A percentile compares a stretch with the other conserved stretches of the same genome.
Evolutionary conservation across 2,888 invertebrate genomes (phyloP).

Genomic region (Caenorhabditis sp.): DNA sequence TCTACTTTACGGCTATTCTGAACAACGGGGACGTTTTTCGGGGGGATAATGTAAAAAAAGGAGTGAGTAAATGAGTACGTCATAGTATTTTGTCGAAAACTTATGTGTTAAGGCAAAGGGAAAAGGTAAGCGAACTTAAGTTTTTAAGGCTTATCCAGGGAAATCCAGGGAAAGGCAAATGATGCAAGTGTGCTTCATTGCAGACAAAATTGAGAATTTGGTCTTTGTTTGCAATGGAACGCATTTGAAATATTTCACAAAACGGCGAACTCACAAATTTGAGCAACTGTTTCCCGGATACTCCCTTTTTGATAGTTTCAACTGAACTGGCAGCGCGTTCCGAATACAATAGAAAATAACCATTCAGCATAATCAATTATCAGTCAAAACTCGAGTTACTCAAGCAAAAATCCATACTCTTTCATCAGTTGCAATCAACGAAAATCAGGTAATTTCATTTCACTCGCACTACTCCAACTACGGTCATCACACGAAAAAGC

Average conservation of each 20-base stretch:
- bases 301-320: background rate
- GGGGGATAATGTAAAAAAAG: background rate
- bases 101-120: background rate
- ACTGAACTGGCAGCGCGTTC: background rate
- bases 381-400: too few relatives aligned
- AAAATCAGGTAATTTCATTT: background rate
- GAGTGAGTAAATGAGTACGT: background rate
- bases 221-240: too few relatives aligned
- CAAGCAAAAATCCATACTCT: too few relatives aligned
- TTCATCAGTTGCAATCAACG: too few relatives aligned
- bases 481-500: constrained; percentile 15
- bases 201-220: too few relatives aligned
- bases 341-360: background rate
- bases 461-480: background rate
- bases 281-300: too few relatives aligned
- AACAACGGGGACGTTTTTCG: background rate
- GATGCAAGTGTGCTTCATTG: background rate
- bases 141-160: background rate
- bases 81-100: background rate
- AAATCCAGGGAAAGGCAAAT: background rate
- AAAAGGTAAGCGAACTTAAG: background rate
- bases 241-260: too few relatives aligned
- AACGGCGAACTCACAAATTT: background rate
- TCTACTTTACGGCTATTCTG: too few relatives aligned
- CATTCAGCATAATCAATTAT: too few relatives aligned